A percentile compares a stretch with the other conserved stretches of the same genome.
Conservation (phyloP, 2,888 invertebrate genomes). For the Cephus sareptanus region DNA sequence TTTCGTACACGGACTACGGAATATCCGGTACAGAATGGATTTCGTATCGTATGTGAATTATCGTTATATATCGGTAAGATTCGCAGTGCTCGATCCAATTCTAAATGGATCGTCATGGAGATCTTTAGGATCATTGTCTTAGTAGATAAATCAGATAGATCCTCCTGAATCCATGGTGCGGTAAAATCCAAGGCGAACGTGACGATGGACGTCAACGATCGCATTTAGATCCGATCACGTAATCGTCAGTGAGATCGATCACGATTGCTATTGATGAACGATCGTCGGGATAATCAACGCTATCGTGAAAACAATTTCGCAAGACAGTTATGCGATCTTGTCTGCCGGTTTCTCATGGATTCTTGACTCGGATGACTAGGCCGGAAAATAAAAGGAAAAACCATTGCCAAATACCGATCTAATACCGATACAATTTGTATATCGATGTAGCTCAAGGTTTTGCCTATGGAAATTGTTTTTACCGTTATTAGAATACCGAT, state of each 20-base stretch:
- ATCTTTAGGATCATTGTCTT: not conserved
- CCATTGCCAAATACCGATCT: not conserved
- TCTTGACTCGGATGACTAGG: not conserved
- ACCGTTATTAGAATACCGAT: not conserved
- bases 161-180: not conserved
- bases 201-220: not conserved
- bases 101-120: not conserved
- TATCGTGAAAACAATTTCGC: slow-evolving; percentile 4
- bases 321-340: slow-evolving; percentile 1
- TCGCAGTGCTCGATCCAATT: not conserved
- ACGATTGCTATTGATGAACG: not conserved
- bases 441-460: not conserved
- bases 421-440: not conserved
- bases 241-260: slow-evolving; percentile 6
- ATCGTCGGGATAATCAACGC: not conserved
- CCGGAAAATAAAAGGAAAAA: not conserved
- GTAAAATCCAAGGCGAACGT: not conserved
- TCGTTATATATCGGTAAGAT: not conserved
- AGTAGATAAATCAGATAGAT: not conserved
- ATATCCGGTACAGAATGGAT: not conserved
- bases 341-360: not conserved
- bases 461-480: not conserved
- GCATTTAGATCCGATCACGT: slow-evolving; percentile 1
- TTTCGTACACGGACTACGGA: not conserved
- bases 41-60: not conserved